Base-by-base conservation (phyloP, 1,140 invertebrate species). In the Drosophila parabipectinata region DNA sequence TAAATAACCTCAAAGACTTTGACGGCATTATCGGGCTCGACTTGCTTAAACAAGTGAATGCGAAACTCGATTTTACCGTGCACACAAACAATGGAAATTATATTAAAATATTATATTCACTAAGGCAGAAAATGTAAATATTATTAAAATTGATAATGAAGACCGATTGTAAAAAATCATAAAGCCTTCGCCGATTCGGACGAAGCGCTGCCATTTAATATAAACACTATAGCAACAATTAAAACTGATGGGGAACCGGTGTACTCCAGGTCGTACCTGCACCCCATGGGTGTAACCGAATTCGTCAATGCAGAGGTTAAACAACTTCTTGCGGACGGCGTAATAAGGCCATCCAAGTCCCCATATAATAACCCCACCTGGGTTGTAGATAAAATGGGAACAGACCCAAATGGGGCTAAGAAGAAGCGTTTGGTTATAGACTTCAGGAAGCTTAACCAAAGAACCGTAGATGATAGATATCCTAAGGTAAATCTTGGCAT, bases 331-430 rank as follows among this genome's bases (percentile, higher is more conserved):
- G 41, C 41, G 41, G 21, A 55, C 24, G 56, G 47, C 45, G 53
- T 68, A 32, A 54, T 60, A 45, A 47, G 28, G 34, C 32, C 37
- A 21, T 60, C 56, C 21, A 39, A 28, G 15, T 60, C 50, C 15
- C 59, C 68, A 5, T 73, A 72, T 15, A 73, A 68, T 26, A 55
- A 44, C 30, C 75, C 61, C 5, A 45, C 66, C 8, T 64, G 61
- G 61, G 44, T 48, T 21, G 61, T 63, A 24, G 53, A 55, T 48
- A 63, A 63, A 32, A 52, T 52, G n/a, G 34, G 58, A 47, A 21
- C 15, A 7, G 50, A 52, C 6, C 4, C 32, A 52, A 52, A 52
- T 6, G 48, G 48, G 21, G 48, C 24, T 3, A 50, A 50, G 9
- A 50, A 30, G 48, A 50, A 50, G 5, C 12, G 48, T n/a, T 28